phyloP scores from a whole-genome alignment of 2,113 vertebrate genomes.

The Pituophis catenifer region DNA sequence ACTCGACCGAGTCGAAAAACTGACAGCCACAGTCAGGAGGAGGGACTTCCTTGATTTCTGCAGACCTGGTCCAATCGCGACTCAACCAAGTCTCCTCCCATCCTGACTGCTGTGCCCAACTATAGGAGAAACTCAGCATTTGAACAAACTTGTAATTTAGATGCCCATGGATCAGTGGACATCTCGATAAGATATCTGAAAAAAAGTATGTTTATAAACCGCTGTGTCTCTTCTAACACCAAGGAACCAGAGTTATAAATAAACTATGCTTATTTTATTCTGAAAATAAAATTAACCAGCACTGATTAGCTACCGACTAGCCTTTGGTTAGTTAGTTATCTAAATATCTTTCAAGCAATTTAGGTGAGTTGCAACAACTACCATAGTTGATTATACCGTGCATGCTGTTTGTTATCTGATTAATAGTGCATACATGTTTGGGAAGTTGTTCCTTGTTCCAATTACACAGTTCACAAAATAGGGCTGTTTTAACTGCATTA shows the following conservation, averaged over 20 bases:
- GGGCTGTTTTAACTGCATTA: neutral
- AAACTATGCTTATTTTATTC: neutral
- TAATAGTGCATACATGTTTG: neutral
- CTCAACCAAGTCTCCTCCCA: too few relatives aligned
- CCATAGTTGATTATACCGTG: neutral
- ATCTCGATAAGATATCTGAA: neutral
- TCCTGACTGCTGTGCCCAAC: too few relatives aligned
- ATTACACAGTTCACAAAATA: neutral
- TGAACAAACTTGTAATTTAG: neutral
- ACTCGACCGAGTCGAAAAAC: too few relatives aligned
- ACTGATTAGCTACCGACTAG: neutral
- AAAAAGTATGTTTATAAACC: neutral
- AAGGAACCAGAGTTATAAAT: neutral
- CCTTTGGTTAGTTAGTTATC: neutral
- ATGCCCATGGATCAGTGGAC: neutral
- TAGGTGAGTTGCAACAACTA: neutral
- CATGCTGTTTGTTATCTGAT: neutral
- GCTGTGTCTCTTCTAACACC: neutral
- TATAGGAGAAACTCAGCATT: neutral
- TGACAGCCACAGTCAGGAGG: too few relatives aligned
- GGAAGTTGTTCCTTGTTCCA: neutral
- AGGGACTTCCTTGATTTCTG: too few relatives aligned
- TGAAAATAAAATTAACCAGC: neutral
- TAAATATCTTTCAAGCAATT: neutral
- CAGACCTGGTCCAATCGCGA: too few relatives aligned